These are phyloP conservation scores for Sceloporus undulatus DNA, from an alignment of 2,113 vertebrate genomes.

Conservation along the genomic window DNA sequence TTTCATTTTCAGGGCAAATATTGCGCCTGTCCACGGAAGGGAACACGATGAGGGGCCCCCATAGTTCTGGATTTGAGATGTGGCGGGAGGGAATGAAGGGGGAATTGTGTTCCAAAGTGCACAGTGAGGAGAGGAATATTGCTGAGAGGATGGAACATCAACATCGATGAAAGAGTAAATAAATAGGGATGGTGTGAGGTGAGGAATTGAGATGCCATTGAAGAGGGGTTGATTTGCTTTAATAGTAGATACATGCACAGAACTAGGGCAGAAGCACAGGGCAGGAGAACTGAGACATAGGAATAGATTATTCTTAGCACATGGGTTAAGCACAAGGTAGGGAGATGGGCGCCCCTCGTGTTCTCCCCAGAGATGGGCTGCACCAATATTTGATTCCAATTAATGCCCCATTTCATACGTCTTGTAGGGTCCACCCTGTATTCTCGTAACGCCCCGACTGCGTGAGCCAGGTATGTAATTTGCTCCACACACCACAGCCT, in stretches of 20 bases:
- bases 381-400: conserved; percentile 46
- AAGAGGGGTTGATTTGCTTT: background rate
- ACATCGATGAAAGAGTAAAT: background rate
- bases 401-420: conserved; percentile 53
- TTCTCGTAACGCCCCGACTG: conserved; percentile 46
- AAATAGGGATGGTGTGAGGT: background rate
- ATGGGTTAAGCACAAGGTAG: background rate
- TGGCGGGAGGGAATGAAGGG: background rate
- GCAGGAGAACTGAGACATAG: background rate
- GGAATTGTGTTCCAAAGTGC: background rate
- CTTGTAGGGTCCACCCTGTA: conserved; percentile 50
- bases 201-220: background rate
- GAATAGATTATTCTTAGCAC: background rate
- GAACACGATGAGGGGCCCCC: conserved; percentile 20
- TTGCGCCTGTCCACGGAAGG: conserved; percentile 38
- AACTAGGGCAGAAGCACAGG: background rate
- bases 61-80: background rate
- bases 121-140: no score
- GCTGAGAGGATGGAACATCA: background rate
- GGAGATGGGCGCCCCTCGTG: background rate
- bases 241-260: no score
- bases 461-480: conserved; percentile 50
- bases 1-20: conserved; percentile 35
- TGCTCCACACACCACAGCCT: conserved; percentile 4
- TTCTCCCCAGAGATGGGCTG: conserved; percentile 33